Conservation (phyloP, 2,888 invertebrate species). For the Hemicrepidius hirtus region DNA sequence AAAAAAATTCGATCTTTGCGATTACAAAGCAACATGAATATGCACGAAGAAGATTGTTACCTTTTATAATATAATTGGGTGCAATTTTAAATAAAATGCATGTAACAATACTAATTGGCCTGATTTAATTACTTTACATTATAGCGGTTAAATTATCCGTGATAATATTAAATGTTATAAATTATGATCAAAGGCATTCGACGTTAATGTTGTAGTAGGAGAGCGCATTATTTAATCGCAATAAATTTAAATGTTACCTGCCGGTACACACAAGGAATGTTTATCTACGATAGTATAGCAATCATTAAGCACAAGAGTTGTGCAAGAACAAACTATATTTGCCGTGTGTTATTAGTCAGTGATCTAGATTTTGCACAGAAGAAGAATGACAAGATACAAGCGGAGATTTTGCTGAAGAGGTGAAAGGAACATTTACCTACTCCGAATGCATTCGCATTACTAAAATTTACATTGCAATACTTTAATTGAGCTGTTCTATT, state of each 20-base stretch:
- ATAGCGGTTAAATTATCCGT: too few relatives aligned
- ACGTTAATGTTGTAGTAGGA: not conserved
- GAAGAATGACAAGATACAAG: constrained; percentile 16
- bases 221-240: constrained; percentile 1
- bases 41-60: too few relatives aligned
- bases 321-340: not conserved
- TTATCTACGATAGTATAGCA: not conserved
- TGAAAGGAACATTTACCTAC: constrained; percentile 19
- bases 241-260: constrained; percentile 12
- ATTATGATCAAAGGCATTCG: not conserved
- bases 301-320: constrained; percentile 6
- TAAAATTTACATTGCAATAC: not conserved
- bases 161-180: too few relatives aligned
- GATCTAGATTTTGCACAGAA: constrained; percentile 17
- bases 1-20: too few relatives aligned
- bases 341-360: not conserved
- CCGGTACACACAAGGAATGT: constrained; percentile 8
- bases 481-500: too few relatives aligned
- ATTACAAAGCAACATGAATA: too few relatives aligned
- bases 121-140: too few relatives aligned
- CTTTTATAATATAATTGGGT: too few relatives aligned
- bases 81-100: too few relatives aligned
- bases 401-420: constrained; percentile 4
- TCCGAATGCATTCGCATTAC: not conserved
- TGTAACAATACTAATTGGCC: too few relatives aligned